Evolutionary conservation across 2,113 vertebrate genomes (phyloP).

Genomic region (human (Homo sapiens)): GRCh38 chr6:122886501-122887000

Average conservation of each 20-base stretch:
- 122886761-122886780: neutral
- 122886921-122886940: neutral
- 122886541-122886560: no score
- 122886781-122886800: neutral
- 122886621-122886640: neutral
- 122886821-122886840: neutral
- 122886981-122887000: neutral
- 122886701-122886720: neutral
- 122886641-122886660: neutral
- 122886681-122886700: neutral
- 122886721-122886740: neutral
- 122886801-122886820: neutral
- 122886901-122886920: neutral
- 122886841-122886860: neutral
- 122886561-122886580: neutral
- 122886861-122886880: neutral
- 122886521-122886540: no score
- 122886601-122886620: neutral
- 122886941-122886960: neutral
- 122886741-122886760: neutral
- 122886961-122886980: neutral
- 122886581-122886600: neutral
- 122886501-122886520: no score
- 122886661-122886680: neutral
- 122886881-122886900: neutral